phyloP scores from a whole-genome alignment of 2,113 vertebrate genomes.

The Synchiropus splendidus region DNA sequence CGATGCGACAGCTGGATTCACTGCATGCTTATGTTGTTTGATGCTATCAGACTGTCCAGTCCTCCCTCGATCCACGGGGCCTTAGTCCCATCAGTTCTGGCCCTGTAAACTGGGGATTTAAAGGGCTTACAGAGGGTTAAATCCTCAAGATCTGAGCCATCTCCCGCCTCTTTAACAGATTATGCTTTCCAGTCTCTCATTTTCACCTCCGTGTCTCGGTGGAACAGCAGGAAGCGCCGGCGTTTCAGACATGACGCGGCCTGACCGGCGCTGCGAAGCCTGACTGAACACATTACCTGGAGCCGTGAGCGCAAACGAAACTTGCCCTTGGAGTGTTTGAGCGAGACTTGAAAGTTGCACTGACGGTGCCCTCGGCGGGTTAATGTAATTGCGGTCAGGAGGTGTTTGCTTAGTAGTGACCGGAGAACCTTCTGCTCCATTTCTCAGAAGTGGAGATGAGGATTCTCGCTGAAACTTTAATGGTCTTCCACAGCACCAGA shows the following conservation, averaged over 20 bases:
- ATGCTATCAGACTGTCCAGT: too few species aligned
- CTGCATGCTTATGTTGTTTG: too few species aligned
- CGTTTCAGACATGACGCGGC: conserved; percentile 40
- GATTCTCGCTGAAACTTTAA: conserved; percentile 55
- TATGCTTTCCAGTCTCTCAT: conserved; percentile 37
- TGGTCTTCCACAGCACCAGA: conserved; percentile 37
- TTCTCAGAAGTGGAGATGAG: conserved; percentile 56
- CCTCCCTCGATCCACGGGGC: background rate
- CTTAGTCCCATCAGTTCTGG: conserved; percentile 45
- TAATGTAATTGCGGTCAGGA: background rate
- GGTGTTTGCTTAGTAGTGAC: conserved; percentile 24
- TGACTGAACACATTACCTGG: conserved; percentile 27
- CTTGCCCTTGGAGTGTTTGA: conserved; percentile 4
- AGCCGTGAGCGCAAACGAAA: conserved; percentile 1
- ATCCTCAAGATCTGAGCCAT: conserved; percentile 33
- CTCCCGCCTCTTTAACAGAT: conserved; percentile 42
- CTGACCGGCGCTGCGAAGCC: conserved; percentile 33
- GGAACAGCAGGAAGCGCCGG: conserved; percentile 21
- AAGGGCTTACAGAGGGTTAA: conserved; percentile 43
- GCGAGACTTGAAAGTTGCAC: background rate
- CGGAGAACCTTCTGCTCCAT: conserved; percentile 49
- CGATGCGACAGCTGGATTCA: too few species aligned
- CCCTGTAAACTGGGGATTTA: conserved; percentile 51
- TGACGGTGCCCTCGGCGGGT: background rate
- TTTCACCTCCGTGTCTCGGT: conserved; percentile 50